Conservation (phyloP, 2,888 invertebrate species). For the Melolontha melolontha region DNA sequence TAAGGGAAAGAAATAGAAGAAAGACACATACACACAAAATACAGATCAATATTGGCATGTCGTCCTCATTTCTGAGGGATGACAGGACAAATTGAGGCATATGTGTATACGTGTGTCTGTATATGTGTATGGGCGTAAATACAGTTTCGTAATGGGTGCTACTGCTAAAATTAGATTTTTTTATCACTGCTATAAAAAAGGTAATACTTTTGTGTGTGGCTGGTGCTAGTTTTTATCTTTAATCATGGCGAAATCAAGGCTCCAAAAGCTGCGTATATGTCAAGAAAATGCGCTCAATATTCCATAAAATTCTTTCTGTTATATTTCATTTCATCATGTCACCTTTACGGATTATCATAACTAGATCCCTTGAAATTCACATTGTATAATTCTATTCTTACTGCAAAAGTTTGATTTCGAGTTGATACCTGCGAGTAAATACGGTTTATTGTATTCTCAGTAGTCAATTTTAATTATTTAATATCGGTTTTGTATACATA, state of each 20-base stretch:
- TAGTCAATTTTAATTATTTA: too few species aligned
- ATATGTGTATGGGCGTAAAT: conserved; percentile 38
- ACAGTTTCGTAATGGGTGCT: conserved; percentile 40
- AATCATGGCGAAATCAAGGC: conserved; percentile 31
- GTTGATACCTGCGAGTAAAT: too few species aligned
- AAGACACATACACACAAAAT: conserved; percentile 53
- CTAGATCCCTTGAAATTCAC: too few species aligned
- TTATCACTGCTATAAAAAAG: conserved; percentile 40
- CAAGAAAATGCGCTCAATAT: neutral
- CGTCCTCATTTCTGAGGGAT: conserved; percentile 52
- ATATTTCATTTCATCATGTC: conserved; percentile 3
- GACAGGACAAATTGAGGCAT: conserved; percentile 58
- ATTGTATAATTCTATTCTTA: too few species aligned
- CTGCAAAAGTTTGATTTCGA: too few species aligned
- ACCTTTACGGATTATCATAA: too few species aligned
- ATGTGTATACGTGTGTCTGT: too few species aligned
- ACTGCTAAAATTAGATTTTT: conserved; percentile 42
- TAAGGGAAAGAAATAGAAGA: conserved; percentile 48
- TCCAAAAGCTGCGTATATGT: neutral
- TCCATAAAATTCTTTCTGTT: neutral
- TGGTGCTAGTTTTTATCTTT: conserved; percentile 33
- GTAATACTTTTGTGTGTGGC: conserved; percentile 20
- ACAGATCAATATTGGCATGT: conserved; percentile 57
- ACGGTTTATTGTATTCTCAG: too few species aligned
- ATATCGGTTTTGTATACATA: too few species aligned